These are phyloP conservation scores for Paradoxurus hermaphroditus DNA, from an alignment of 2,113 vertebrate species.

Conservation along the genomic window DNA sequence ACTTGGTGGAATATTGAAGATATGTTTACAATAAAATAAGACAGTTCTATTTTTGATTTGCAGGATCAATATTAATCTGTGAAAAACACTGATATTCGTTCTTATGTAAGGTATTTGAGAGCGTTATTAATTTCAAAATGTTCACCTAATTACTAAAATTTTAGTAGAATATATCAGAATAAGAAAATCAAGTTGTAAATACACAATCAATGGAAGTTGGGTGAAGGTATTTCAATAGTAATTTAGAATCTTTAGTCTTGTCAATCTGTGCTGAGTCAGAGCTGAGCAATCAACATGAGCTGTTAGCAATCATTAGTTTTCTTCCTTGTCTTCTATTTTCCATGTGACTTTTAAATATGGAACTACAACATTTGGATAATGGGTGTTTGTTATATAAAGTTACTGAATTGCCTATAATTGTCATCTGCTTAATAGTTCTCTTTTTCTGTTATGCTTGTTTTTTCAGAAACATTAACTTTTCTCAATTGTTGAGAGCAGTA, in stretches of 20 bases:
- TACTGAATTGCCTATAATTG: constrained; percentile 21
- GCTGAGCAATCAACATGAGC: neutral
- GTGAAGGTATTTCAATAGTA: neutral
- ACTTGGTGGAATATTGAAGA: neutral
- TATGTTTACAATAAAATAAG: neutral
- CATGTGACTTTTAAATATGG: constrained; percentile 1
- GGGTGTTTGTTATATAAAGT: neutral
- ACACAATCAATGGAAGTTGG: neutral
- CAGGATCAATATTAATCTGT: neutral
- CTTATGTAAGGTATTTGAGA: neutral
- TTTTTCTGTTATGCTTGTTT: neutral
- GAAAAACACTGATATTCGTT: neutral
- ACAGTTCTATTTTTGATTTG: neutral
- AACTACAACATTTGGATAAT: constrained; percentile 35
- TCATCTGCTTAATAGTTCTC: constrained; percentile 18
- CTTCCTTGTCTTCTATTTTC: neutral
- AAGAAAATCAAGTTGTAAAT: neutral
- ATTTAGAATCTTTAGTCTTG: neutral
- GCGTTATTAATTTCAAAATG: neutral
- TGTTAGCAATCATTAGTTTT: neutral
- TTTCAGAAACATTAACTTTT: constrained; percentile 8
- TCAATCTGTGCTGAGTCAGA: neutral
- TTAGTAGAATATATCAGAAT: neutral
- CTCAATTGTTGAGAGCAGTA: neutral
- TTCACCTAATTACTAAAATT: neutral